Conservation (phyloP, 2,113 vertebrate genomes). For the Phasianus colchicus region DNA sequence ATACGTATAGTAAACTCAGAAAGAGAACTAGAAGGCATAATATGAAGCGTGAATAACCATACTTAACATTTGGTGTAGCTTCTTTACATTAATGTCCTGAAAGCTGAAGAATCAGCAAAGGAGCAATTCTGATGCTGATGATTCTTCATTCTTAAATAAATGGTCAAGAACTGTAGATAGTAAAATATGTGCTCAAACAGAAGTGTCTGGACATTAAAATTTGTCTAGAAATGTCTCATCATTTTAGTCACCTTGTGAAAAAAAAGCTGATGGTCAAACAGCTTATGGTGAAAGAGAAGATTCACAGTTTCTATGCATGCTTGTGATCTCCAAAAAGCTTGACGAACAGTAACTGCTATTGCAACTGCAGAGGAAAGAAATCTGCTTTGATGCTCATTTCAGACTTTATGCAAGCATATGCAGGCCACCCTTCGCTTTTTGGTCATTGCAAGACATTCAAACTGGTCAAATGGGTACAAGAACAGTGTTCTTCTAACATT, state of each 20-base stretch:
- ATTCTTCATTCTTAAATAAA: neutral
- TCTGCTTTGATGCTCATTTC: slow-evolving; percentile 14
- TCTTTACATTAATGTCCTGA: neutral
- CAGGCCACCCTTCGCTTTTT: neutral
- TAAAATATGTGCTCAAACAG: neutral
- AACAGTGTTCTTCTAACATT: neutral
- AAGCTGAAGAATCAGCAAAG: neutral
- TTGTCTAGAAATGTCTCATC: neutral
- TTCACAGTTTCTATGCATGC: neutral
- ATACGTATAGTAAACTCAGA: neutral
- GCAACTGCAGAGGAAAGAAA: neutral
- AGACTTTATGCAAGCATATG: neutral
- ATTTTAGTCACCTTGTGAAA: neutral
- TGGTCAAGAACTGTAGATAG: neutral
- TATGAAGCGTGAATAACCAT: too few relatives aligned
- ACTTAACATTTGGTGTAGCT: neutral
- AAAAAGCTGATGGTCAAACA: neutral
- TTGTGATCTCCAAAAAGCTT: neutral
- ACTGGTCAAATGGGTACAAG: neutral
- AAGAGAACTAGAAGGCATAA: neutral
- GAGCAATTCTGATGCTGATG: neutral
- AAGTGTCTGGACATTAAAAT: neutral
- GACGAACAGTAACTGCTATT: neutral
- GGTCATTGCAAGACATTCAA: neutral
- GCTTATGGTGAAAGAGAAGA: neutral